Conservation (phyloP, 2,888 invertebrate genomes). For the Catocala sponsa region DNA sequence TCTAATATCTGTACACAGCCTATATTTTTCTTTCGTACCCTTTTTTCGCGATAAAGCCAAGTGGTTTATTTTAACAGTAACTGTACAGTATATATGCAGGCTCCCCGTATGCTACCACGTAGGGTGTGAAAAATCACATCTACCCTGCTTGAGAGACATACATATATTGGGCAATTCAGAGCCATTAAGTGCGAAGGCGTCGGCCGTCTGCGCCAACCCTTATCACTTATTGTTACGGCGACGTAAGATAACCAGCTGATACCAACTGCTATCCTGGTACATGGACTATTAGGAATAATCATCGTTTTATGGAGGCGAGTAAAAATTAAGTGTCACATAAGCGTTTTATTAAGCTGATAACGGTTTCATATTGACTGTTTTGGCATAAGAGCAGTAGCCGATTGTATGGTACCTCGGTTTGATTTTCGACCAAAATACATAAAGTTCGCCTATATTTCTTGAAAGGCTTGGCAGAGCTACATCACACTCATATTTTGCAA, state of each 20-base stretch:
- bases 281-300: slow-evolving; percentile 4
- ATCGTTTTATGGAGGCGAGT: background rate
- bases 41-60: no score
- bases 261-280: slow-evolving; percentile 43
- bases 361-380: no score
- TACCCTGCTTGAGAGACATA: slow-evolving; percentile 18
- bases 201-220: slow-evolving; percentile 38
- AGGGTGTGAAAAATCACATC: slow-evolving; percentile 19
- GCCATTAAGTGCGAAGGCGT: slow-evolving; percentile 40
- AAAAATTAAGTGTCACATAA: slow-evolving; percentile 1
- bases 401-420: no score
- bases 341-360: background rate
- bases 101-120: no score
- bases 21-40: no score
- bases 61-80: no score
- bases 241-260: slow-evolving; percentile 41
- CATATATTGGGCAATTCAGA: slow-evolving; percentile 29
- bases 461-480: no score
- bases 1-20: no score
- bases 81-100: no score
- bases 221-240: slow-evolving; percentile 48
- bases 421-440: no score
- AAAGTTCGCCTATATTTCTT: no score
- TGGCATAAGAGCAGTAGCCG: background rate
- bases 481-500: no score